Conservation (phyloP, 2,797 vertebrate genomes). For the Spheniscus humboldti region DNA sequence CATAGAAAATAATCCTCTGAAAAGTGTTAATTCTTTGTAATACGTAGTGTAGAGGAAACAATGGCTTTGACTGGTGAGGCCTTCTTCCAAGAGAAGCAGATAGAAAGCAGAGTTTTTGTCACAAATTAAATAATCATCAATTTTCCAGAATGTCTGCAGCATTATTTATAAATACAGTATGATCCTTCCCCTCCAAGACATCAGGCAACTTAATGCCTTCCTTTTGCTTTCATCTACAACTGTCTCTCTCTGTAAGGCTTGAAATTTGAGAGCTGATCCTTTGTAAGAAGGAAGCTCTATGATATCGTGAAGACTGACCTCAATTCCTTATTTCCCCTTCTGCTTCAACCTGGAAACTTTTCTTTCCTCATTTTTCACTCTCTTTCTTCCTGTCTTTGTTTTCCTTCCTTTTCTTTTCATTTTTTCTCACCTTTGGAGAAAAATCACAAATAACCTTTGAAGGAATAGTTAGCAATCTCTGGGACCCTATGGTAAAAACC, state of each 20-base stretch:
- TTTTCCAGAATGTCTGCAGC: neutral
- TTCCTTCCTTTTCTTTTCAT: neutral
- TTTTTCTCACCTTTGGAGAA: neutral
- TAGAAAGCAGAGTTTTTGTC: neutral
- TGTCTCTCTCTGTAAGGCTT: neutral
- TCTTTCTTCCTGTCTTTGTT: neutral
- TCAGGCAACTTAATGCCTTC: neutral
- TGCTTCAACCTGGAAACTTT: neutral
- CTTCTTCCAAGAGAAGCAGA: neutral
- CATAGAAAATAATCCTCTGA: neutral
- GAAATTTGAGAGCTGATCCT: neutral
- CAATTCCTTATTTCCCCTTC: neutral
- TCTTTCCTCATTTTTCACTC: neutral
- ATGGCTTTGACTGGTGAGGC: neutral
- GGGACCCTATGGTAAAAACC: neutral
- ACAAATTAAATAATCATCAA: neutral
- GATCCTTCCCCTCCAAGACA: neutral
- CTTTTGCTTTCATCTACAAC: conserved; percentile 2
- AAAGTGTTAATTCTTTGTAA: neutral
- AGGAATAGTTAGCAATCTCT: neutral
- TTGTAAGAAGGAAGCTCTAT: neutral
- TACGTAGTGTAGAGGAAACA: neutral
- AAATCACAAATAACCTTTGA: neutral
- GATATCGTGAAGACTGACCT: neutral
- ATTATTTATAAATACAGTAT: neutral